phyloP scores from a whole-genome alignment of 2,888 invertebrate genomes.

The Gari tellinella region DNA sequence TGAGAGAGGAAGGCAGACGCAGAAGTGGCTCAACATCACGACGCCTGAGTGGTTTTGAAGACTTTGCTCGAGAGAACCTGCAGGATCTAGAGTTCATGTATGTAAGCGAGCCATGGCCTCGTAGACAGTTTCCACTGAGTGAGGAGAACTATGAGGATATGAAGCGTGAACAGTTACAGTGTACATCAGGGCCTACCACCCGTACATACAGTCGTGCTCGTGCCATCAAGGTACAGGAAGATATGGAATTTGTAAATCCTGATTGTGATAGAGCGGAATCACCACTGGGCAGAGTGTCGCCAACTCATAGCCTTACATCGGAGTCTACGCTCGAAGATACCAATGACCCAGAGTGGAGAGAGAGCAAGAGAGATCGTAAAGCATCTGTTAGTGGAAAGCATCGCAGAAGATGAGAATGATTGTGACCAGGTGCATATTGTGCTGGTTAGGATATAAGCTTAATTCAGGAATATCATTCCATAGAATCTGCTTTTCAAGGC shows the following conservation, averaged over 20 bases:
- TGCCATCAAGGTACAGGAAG: conserved; percentile 42
- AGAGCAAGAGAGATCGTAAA: conserved; percentile 19
- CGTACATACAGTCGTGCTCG: conserved; percentile 30
- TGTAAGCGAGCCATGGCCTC: conserved; percentile 73
- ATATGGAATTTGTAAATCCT: conserved; percentile 55
- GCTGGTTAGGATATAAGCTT: no score
- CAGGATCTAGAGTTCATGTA: conserved; percentile 35
- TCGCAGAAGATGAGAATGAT: conserved; percentile 37
- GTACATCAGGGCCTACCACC: conserved; percentile 22
- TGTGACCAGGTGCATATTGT: no score
- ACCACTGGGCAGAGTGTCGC: conserved; percentile 65
- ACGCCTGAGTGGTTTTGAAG: conserved; percentile 50
- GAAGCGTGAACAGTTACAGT: conserved; percentile 57
- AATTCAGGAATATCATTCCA: no score
- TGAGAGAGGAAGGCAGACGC: conserved; percentile 53
- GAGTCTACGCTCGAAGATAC: conserved; percentile 73
- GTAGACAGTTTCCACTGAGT: conserved; percentile 76
- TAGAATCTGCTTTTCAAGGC: no score
- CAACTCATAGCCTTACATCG: conserved; percentile 70
- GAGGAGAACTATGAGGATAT: conserved; percentile 75
- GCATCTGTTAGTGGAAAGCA: conserved; percentile 40
- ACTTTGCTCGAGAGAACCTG: conserved; percentile 45
- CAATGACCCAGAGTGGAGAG: conserved; percentile 82
- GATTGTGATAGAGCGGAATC: conserved; percentile 37
- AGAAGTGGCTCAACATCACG: conserved; percentile 68